These are phyloP conservation scores for Venturia canescens DNA, from an alignment of 1,140 invertebrate species.

Conservation along the genomic window DNA sequence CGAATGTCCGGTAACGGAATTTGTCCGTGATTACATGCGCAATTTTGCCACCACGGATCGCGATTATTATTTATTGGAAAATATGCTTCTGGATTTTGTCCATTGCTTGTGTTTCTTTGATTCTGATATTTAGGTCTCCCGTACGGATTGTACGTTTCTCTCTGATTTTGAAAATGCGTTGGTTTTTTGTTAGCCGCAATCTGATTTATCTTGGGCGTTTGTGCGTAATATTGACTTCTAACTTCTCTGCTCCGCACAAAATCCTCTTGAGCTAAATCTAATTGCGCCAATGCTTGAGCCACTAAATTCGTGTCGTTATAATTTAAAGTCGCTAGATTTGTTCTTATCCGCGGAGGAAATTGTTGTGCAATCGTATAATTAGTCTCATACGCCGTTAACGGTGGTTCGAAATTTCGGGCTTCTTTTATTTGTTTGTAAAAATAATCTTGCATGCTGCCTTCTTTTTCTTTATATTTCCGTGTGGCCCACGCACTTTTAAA, in stretches of 20 bases:
- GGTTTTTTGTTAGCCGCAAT: no score
- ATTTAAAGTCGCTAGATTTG: conserved; percentile 37
- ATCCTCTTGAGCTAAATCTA: conserved; percentile 33
- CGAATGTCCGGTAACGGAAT: no score
- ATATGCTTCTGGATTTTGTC: no score
- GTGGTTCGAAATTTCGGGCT: conserved; percentile 38
- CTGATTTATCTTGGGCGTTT: no score
- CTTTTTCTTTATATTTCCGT: conserved; percentile 20
- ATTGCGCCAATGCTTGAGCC: conserved; percentile 41
- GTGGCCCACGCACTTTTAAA: conserved; percentile 34
- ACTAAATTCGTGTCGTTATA: conserved; percentile 38
- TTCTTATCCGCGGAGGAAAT: conserved; percentile 34
- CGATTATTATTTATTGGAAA: no score
- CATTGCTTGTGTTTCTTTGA: no score
- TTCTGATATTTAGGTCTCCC: no score
- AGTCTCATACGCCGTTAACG: conserved; percentile 38
- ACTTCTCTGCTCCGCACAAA: background rate
- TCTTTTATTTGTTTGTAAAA: conserved; percentile 42
- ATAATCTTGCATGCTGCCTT: conserved; percentile 37
- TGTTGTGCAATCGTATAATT: conserved; percentile 49
- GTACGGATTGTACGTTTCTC: no score
- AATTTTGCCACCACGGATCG: no score
- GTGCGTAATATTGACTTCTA: no score
- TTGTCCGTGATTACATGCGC: no score
- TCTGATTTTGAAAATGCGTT: no score